A percentile compares a stretch with the other conserved stretches of the same genome.
Evolutionary conservation across 2,113 vertebrate genomes (phyloP).

Genomic region (Varanus salvator): DNA sequence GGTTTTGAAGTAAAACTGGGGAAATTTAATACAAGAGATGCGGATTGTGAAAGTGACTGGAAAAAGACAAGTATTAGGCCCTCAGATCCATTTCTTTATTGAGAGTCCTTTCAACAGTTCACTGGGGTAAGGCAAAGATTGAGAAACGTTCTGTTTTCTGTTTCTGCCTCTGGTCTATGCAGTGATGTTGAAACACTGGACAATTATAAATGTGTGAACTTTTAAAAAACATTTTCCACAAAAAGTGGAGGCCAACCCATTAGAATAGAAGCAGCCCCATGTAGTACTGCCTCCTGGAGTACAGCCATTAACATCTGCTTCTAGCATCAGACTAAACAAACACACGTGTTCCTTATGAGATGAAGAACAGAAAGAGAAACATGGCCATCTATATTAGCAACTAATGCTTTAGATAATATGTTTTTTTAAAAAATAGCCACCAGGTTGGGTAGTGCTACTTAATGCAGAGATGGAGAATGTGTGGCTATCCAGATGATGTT

Average conservation of each 20-base stretch:
- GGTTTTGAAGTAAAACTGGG: neutral
- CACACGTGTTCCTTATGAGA: too few relatives aligned
- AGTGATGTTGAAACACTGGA: neutral
- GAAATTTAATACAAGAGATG: neutral
- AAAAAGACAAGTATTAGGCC: too few relatives aligned
- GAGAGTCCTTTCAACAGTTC: neutral
- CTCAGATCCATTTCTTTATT: too few relatives aligned
- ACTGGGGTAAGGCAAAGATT: neutral
- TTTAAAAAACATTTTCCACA: neutral
- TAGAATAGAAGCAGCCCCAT: neutral
- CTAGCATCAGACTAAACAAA: neutral
- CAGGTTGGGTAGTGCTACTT: too few relatives aligned
- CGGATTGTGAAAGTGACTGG: neutral
- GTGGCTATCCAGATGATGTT: too few relatives aligned
- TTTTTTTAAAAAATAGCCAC: too few relatives aligned
- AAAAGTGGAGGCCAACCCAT: neutral
- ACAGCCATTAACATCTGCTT: neutral
- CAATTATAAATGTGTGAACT: neutral
- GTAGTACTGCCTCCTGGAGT: neutral
- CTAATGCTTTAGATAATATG: too few relatives aligned
- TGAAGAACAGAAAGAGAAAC: too few relatives aligned
- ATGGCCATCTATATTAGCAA: too few relatives aligned
- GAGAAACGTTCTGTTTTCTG: neutral
- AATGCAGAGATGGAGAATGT: too few relatives aligned
- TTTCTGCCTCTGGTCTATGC: neutral